These are phyloP conservation scores for Pituophis catenifer DNA, from an alignment of 2,113 vertebrate species.

Conservation along the genomic window DNA sequence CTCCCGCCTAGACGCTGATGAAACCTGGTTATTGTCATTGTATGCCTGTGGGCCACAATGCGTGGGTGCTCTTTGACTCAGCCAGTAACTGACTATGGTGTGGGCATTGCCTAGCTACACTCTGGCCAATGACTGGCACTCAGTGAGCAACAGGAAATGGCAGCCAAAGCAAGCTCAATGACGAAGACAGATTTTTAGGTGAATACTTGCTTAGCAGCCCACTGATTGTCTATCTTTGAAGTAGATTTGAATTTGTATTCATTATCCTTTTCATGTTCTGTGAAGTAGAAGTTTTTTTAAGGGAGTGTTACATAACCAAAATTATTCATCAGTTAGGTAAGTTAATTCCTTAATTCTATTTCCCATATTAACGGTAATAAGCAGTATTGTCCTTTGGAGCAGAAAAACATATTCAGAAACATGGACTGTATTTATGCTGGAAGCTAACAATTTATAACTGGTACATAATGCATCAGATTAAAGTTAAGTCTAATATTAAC, in stretches of 20 bases:
- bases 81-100: not conserved
- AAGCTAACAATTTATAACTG: not conserved
- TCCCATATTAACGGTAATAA: not conserved
- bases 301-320: not conserved
- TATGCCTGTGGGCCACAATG: not conserved
- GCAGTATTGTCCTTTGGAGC: not conserved
- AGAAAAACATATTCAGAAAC: not conserved
- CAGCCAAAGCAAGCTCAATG: not conserved
- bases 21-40: not conserved
- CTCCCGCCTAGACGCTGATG: not conserved
- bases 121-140: not conserved
- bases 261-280: not conserved
- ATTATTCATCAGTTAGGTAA: not conserved
- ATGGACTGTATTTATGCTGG: not conserved
- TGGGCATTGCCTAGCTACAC: not conserved
- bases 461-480: not conserved
- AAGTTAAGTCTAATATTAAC: not conserved
- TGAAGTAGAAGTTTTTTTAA: not conserved
- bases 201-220: not conserved
- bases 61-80: not conserved
- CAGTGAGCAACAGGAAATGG: not conserved
- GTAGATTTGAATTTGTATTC: not conserved
- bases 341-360: not conserved
- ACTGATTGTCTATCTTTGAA: not conserved
- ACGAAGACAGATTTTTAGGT: not conserved